phyloP scores from a whole-genome alignment of 2,888 invertebrate genomes.

The Aphelenchoides bicaudatus region DNA sequence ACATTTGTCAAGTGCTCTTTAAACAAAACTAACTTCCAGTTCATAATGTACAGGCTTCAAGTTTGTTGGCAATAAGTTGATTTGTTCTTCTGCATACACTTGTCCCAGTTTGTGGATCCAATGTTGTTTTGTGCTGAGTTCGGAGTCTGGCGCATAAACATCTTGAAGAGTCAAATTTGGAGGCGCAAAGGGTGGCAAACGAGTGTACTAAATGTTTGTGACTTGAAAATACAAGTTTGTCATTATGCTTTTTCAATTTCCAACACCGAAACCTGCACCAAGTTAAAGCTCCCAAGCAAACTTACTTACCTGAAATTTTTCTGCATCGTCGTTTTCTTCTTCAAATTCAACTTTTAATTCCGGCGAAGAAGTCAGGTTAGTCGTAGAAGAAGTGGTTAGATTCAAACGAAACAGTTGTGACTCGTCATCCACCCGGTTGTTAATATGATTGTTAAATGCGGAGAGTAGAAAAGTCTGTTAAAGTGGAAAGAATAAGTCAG shows the following conservation, averaged over 20 bases:
- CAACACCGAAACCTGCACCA: too few species aligned
- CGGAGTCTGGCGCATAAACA: conserved; percentile 21
- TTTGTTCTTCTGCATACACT: conserved; percentile 31
- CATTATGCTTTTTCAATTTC: too few species aligned
- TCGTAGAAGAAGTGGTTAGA: conserved; percentile 6
- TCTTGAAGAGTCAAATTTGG: conserved; percentile 20
- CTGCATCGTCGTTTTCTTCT: too few species aligned
- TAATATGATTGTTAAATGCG: conserved; percentile 11
- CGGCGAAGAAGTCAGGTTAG: conserved; percentile 3
- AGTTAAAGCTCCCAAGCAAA: too few species aligned
- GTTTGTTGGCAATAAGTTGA: conserved; percentile 47
- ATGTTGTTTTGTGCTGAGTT: conserved; percentile 2
- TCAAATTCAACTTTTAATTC: too few species aligned
- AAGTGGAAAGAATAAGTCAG: conserved; percentile 10
- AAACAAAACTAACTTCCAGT: conserved; percentile 42
- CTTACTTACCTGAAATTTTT: too few species aligned
- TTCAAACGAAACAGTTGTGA: too few species aligned
- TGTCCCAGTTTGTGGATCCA: conserved; percentile 23
- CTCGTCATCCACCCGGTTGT: neutral
- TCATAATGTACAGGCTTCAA: conserved; percentile 55
- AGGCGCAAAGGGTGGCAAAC: conserved; percentile 7
- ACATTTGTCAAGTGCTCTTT: neutral
- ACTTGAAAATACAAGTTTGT: too few species aligned
- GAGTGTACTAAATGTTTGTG: neutral
- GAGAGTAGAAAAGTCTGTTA: conserved; percentile 26